phyloP scores from a whole-genome alignment of 2,113 vertebrate genomes.

The Todiramphus saurophagus region DNA sequence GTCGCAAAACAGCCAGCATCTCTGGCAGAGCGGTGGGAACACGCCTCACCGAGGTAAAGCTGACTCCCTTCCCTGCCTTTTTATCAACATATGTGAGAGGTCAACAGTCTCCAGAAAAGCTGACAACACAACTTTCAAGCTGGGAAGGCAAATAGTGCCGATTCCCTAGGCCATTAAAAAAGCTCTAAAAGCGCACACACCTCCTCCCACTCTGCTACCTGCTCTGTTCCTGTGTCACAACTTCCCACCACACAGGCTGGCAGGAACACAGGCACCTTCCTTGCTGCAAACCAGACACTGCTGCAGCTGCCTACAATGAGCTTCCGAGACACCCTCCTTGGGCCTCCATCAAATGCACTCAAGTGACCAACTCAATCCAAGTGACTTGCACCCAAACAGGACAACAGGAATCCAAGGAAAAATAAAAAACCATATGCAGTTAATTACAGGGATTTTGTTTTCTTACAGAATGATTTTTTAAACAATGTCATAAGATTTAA shows the following conservation, averaged over 20 bases:
- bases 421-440: neutral
- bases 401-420: neutral
- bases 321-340: neutral
- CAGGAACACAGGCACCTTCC: neutral
- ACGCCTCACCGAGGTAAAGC: neutral
- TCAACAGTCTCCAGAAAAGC: neutral
- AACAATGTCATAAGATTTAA: neutral
- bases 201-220: neutral
- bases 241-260: fast-evolving
- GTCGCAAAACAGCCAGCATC: neutral
- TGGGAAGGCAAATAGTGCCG: neutral
- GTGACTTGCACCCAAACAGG: neutral
- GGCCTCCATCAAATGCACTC: fast-evolving
- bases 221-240: neutral
- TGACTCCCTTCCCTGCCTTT: neutral
- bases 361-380: neutral
- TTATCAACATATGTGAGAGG: neutral
- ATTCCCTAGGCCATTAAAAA: neutral
- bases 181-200: neutral
- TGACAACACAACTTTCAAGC: neutral
- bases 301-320: fast-evolving
- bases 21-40: neutral
- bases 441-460: neutral
- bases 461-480: neutral
- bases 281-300: neutral